Percentiles rank a stretch among this genome's conserved stretches.
phyloP scores from a whole-genome alignment of 2,888 invertebrate genomes.

The Maniola hyperantus region DNA sequence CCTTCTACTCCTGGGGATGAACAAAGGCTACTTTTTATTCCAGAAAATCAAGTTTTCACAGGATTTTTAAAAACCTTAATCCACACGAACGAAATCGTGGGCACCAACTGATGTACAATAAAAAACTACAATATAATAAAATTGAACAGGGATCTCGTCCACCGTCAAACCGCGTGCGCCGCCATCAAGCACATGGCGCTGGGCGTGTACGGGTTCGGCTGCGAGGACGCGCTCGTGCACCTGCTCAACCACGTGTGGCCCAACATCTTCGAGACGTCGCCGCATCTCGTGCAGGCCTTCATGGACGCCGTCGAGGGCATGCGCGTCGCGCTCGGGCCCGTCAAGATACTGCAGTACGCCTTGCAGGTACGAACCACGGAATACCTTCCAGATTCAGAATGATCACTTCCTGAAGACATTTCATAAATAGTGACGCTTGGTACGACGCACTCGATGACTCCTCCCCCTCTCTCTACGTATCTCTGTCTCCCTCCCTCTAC shows the following conservation, averaged over 20 bases:
- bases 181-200: constrained; percentile 99
- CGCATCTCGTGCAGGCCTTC: constrained; percentile 99
- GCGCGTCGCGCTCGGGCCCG: constrained; percentile 97
- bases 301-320: constrained; percentile 99
- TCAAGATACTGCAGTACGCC: constrained; percentile 97
- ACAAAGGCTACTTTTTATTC: no score
- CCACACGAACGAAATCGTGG: no score
- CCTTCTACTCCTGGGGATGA: no score
- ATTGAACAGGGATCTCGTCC: constrained; percentile 93
- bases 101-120: no score
- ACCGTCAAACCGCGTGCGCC: constrained; percentile 99
- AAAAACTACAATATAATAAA: not conserved
- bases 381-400: not conserved
- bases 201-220: constrained; percentile 99
- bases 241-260: constrained; percentile 99
- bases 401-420: no score
- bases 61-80: no score
- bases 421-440: no score
- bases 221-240: constrained; percentile 98
- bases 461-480: no score
- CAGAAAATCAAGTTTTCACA: no score
- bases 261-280: constrained; percentile 99
- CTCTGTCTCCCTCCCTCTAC: no score
- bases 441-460: no score
- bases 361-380: constrained; percentile 86